These are phyloP conservation scores for Holotrichia oblita DNA, from an alignment of 1,140 invertebrate genomes.

Conservation along the genomic window DNA sequence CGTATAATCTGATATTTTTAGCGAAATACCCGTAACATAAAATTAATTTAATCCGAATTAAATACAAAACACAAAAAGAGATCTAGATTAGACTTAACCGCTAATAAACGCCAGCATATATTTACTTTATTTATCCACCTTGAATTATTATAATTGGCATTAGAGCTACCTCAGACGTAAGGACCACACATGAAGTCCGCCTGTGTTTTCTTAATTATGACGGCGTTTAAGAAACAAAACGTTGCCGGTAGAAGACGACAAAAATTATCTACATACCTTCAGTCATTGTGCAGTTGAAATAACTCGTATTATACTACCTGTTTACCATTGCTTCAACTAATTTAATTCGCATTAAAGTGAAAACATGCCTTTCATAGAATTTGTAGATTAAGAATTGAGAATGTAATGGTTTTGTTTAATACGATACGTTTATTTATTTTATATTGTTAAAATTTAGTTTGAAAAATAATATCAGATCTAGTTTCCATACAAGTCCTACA, in stretches of 20 bases:
- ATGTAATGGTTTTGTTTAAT: too few relatives aligned
- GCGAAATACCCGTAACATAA: background rate
- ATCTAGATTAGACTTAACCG: background rate
- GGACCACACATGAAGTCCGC: slow-evolving; percentile 8
- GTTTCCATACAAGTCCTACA: too few relatives aligned
- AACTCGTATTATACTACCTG: background rate
- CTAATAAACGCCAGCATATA: too few relatives aligned
- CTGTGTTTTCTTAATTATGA: slow-evolving; percentile 26
- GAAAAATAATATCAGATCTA: too few relatives aligned
- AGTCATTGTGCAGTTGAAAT: background rate
- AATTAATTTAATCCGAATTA: background rate
- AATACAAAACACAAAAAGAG: background rate
- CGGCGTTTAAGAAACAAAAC: background rate
- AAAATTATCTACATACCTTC: background rate
- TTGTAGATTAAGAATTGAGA: background rate
- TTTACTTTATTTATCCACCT: background rate
- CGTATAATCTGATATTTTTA: background rate
- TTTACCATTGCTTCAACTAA: background rate
- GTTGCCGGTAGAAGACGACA: background rate
- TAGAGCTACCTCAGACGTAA: background rate
- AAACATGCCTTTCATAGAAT: background rate
- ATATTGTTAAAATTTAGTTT: too few relatives aligned
- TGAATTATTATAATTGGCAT: background rate
- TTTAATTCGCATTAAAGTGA: background rate
- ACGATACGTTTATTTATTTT: too few relatives aligned